A percentile compares a stretch with the other conserved stretches of the same genome.
Conservation (phyloP, 2,888 invertebrate species). For the Lobophora halterata region DNA sequence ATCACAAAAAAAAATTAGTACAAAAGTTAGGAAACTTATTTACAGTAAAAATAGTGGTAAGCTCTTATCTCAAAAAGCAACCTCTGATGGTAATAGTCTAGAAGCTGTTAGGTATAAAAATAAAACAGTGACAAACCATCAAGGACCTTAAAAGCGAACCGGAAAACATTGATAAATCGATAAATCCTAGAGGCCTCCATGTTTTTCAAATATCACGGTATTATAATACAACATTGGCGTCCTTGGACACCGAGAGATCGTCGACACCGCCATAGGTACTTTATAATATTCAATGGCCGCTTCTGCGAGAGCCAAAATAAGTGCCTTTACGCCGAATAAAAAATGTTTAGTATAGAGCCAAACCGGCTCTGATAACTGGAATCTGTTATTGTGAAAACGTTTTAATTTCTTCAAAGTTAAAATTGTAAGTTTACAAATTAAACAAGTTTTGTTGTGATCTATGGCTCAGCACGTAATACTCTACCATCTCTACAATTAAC, state of each 20-base stretch:
- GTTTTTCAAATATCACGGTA: constrained; percentile 24
- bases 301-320: constrained; percentile 7
- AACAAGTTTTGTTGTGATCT: no score
- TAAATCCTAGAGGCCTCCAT: constrained; percentile 25
- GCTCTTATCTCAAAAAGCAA: no score
- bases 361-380: constrained; percentile 14
- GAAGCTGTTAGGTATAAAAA: no score
- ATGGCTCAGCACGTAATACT: no score
- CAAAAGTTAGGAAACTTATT: no score
- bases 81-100: no score
- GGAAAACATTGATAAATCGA: constrained; percentile 9
- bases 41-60: no score
- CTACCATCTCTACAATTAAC: no score
- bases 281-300: constrained; percentile 2
- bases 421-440: not conserved
- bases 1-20: no score
- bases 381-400: constrained; percentile 2
- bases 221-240: constrained; percentile 30
- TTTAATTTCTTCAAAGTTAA: constrained; percentile 1
- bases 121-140: constrained; percentile 4
- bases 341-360: constrained; percentile 10
- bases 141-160: not conserved
- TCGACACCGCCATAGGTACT: constrained; percentile 38
- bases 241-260: constrained; percentile 43
- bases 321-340: constrained; percentile 2